Percentiles rank a stretch among this genome's conserved stretches.
These are phyloP conservation scores for Hippasteria phrygiana DNA, from an alignment of 53 echinoderm and acorn worm genomes.

Conservation along the genomic window DNA sequence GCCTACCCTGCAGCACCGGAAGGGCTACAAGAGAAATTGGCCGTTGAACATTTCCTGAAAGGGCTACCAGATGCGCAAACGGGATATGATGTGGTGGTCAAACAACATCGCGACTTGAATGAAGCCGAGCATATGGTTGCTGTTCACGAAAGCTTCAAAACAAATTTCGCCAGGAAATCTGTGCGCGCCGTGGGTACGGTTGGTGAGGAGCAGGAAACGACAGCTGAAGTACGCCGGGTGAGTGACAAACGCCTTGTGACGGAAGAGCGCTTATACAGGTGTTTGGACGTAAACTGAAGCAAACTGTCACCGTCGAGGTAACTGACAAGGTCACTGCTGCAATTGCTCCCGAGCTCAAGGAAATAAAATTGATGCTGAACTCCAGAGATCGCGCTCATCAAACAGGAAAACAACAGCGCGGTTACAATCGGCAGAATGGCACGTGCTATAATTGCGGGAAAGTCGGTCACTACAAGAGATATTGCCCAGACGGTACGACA, in stretches of 20 bases:
- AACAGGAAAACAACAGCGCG: not conserved
- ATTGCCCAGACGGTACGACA: not conserved
- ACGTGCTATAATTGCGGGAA: not conserved
- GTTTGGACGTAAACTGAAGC: constrained; percentile 43
- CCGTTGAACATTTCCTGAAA: constrained; percentile 5
- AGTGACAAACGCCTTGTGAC: constrained; percentile 27
- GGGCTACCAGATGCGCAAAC: not conserved
- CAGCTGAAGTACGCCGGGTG: constrained; percentile 18
- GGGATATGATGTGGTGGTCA: not conserved
- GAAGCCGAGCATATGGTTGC: constrained; percentile 30
- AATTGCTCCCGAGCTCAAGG: not conserved
- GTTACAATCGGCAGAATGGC: constrained; percentile 12
- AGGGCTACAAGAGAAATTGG: not conserved
- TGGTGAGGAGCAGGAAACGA: not conserved
- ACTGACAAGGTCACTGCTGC: constrained; percentile 1
- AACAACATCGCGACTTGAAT: constrained; percentile 4
- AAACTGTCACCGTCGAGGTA: constrained; percentile 28
- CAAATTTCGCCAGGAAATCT: not conserved
- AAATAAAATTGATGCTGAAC: constrained; percentile 14
- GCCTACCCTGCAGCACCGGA: constrained; percentile 10
- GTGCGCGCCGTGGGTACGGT: constrained; percentile 13
- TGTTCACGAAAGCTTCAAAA: constrained; percentile 6
- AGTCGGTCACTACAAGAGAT: not conserved
- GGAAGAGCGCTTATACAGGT: constrained; percentile 42
- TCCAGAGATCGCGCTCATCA: not conserved